phyloP scores from a whole-genome alignment of 35 echinoderm and acorn worm genomes.

The Strongylocentrotus purpuratus region DNA sequence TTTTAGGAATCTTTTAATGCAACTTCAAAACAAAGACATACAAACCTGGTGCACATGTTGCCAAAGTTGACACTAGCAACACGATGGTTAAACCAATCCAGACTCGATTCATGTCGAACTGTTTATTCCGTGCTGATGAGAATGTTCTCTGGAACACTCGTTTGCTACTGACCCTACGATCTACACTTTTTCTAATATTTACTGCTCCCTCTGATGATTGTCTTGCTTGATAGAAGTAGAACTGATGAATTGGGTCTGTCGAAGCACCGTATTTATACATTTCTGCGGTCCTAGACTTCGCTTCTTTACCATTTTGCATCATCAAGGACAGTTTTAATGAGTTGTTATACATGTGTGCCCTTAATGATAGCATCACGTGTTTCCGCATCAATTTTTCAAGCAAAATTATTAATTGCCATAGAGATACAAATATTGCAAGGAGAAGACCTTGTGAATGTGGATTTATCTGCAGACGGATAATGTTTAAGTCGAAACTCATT shows the following conservation, averaged over 20 bases:
- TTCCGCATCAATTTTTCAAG: background rate
- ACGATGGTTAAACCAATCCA: background rate
- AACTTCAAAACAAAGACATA: background rate
- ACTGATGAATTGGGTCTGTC: background rate
- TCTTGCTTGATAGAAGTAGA: background rate
- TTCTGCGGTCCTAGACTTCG: background rate
- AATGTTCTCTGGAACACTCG: background rate
- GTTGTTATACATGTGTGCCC: background rate
- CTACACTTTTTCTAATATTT: background rate
- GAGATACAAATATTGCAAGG: background rate
- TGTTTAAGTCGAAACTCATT: background rate
- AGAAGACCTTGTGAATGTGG: background rate
- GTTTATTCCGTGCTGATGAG: background rate
- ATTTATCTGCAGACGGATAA: background rate
- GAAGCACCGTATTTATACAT: background rate
- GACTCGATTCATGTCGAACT: background rate
- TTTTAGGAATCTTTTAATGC: too few species aligned
- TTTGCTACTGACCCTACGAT: background rate
- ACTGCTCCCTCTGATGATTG: background rate
- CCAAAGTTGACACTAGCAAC: background rate
- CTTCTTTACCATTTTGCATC: background rate
- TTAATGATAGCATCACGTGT: background rate
- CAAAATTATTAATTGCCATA: background rate
- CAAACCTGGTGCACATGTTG: slow-evolving; percentile 15
- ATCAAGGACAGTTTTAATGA: background rate